Base-by-base conservation (phyloP, 2,797 vertebrate species). In the Cynopterus sphinx region DNA sequence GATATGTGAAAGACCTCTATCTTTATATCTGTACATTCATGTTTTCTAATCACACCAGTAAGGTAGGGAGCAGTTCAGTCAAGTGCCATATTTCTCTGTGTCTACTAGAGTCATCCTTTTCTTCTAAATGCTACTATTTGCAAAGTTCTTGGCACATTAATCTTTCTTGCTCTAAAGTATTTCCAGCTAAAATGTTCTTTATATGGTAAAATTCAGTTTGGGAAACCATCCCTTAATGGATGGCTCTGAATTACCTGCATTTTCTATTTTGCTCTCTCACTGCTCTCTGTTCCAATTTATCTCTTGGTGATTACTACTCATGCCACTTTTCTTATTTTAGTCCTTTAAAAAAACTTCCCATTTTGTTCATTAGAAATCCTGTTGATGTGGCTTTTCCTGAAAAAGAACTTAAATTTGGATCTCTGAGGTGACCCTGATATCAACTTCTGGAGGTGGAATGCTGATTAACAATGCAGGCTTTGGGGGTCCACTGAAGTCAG, bases 351-450 rank as follows among this genome's bases (percentile, higher is more conserved):
- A 33, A 63, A 3, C 22, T 77, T 55, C 1, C 31, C 26, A 31
- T 65, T 57, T 9, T 7, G 31, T 65, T 75, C 33, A 33, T 63
- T 63, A 86, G 22, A 85, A 78, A 65, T 84, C 33, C 28, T 79
- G 6, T 86, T 33, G 31, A 63, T 6, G 9, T 22, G 55, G 19
- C 9, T 94, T 75, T 81, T 87, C 24, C 49, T 90, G 73, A 70
- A 78, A 57, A 92, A 71, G 17, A 90, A 86, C 82, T 74, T 90
- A 28, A 96, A 78, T 67, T 70, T 90, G 33, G 90, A 90, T 70
- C 9, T 77, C 57, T 19, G 21, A 2, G 28, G 31, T 63, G 13
- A 28, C 17, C 6, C 28, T 36, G 3, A 33, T 55, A 6, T 74
- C 91, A 71, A 77, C 65, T 17, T 70, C 57, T 70, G 46, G 73